Evolutionary conservation across 2,888 invertebrate species (phyloP).

Genomic region (Deilephila porcellus): DNA sequence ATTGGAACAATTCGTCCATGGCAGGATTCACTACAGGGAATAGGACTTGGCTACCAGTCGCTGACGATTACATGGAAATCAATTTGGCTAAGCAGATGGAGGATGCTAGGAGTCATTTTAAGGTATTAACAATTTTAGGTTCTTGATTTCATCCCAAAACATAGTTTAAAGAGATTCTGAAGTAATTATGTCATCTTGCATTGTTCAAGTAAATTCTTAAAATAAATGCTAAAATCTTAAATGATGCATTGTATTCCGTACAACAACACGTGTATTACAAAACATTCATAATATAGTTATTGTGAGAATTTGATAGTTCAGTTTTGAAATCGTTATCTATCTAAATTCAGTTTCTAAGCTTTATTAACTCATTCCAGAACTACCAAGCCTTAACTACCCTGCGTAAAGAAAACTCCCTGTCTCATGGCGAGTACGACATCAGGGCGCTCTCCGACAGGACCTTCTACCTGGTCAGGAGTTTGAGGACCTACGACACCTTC

Average conservation of each 20-base stretch:
- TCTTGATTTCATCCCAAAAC: too few species aligned
- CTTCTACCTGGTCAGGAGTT: conserved; percentile 63
- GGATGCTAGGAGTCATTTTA: conserved; percentile 80
- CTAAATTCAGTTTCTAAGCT: too few species aligned
- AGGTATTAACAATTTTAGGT: conserved; percentile 49
- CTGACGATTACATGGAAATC: conserved; percentile 83
- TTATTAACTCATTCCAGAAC: conserved; percentile 56
- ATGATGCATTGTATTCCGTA: too few species aligned
- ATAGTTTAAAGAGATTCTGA: too few species aligned
- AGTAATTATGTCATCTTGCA: too few species aligned
- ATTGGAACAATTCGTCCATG: conserved; percentile 84
- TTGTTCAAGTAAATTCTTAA: too few species aligned
- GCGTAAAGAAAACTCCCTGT: conserved; percentile 72
- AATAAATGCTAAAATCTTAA: too few species aligned
- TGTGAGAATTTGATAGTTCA: too few species aligned
- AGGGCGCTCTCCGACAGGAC: conserved; percentile 66
- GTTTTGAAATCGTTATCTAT: too few species aligned
- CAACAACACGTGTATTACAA: too few species aligned
- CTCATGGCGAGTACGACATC: conserved; percentile 72
- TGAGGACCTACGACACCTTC: conserved; percentile 57
- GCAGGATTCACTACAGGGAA: conserved; percentile 86
- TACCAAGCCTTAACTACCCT: conserved; percentile 83
- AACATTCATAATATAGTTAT: too few species aligned
- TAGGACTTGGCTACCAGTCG: conserved; percentile 88
- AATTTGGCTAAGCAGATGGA: conserved; percentile 85